phyloP scores from a whole-genome alignment of 1,140 invertebrate genomes.

The Bombus ignitus region DNA sequence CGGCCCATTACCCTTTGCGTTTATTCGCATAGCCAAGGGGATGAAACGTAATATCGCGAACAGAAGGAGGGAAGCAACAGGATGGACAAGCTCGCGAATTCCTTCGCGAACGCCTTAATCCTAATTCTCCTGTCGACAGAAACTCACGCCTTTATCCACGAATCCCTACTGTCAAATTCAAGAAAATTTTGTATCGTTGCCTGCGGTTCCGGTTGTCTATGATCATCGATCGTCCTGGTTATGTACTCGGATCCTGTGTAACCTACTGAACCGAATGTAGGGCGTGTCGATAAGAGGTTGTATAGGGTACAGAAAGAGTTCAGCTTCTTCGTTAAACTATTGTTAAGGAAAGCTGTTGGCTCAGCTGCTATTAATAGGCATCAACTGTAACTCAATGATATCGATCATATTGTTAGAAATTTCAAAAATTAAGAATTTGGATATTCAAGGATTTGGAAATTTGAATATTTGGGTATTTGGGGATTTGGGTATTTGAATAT shows the following conservation, averaged over 20 bases:
- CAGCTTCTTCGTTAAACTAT: too few relatives aligned
- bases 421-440: neutral
- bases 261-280: neutral
- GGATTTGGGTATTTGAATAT: too few relatives aligned
- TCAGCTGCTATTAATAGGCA: too few relatives aligned
- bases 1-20: slow-evolving; percentile 3
- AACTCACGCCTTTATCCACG: neutral
- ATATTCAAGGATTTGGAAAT: too few relatives aligned
- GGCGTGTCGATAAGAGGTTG: neutral
- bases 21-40: neutral
- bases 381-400: too few relatives aligned
- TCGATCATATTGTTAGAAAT: too few relatives aligned
- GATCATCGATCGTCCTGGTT: neutral
- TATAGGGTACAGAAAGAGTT: neutral
- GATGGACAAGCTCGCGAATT: neutral
- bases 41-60: slow-evolving; percentile 13
- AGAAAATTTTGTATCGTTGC: neutral
- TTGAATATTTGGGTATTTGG: too few relatives aligned
- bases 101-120: neutral
- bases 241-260: neutral
- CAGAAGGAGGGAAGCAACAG: slow-evolving; percentile 12
- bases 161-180: neutral
- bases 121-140: neutral
- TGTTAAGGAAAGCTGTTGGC: too few relatives aligned
- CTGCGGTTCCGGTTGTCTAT: neutral